phyloP scores from a whole-genome alignment of 2,888 invertebrate genomes.

The Drosophila borealis region DNA sequence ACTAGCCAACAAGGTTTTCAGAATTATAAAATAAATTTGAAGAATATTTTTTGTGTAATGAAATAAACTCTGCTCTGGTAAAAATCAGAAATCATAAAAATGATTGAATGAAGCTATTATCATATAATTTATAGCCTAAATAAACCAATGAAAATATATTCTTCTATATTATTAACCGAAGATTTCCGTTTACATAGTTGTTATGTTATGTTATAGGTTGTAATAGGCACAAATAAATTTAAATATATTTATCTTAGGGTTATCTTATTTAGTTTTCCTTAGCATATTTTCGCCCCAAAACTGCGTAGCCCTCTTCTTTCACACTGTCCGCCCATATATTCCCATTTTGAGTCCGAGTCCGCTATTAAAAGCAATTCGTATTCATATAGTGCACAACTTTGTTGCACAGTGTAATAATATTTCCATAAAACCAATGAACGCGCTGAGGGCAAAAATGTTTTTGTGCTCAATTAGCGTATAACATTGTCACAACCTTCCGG shows the following conservation, averaged over 20 bases:
- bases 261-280: not conserved
- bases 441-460: constrained; percentile 61
- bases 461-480: constrained; percentile 80
- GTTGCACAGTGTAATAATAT: constrained; percentile 52
- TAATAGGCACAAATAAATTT: not conserved
- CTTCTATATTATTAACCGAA: too few species aligned
- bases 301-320: not conserved
- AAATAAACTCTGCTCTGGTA: too few species aligned
- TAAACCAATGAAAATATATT: too few species aligned
- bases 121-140: too few species aligned
- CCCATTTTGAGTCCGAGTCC: not conserved
- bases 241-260: not conserved
- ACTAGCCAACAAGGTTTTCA: constrained; percentile 28
- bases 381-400: constrained; percentile 7
- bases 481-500: constrained; percentile 77
- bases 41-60: too few species aligned
- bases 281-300: too few species aligned
- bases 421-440: constrained; percentile 56
- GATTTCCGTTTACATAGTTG: too few species aligned
- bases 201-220: too few species aligned
- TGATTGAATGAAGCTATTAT: too few species aligned
- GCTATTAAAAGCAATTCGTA: not conserved
- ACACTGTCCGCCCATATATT: not conserved
- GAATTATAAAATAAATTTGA: not conserved
- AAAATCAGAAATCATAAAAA: too few species aligned